Percentiles rank a stretch among this genome's conserved stretches.
These are phyloP conservation scores for Holothuria leucospilota DNA, from an alignment of 53 echinoderm and acorn worm species.

Conservation along the genomic window DNA sequence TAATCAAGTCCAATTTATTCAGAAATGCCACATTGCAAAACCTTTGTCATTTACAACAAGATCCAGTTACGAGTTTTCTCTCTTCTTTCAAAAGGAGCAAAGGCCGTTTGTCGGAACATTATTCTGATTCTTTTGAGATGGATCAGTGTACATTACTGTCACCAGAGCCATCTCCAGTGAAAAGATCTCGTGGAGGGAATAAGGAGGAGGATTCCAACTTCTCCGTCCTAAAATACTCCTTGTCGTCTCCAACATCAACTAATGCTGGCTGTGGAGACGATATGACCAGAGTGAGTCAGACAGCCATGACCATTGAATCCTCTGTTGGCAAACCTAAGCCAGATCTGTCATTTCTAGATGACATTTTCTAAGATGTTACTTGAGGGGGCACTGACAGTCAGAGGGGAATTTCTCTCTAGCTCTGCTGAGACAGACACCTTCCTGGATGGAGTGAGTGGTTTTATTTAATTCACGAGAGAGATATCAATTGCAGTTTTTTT, in stretches of 20 bases:
- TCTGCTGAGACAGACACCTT: no score
- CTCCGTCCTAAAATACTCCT: neutral
- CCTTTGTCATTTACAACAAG: no score
- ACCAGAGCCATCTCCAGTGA: neutral
- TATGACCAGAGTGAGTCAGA: neutral
- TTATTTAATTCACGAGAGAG: no score
- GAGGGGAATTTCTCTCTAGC: no score
- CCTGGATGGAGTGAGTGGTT: no score
- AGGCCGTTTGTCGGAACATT: no score
- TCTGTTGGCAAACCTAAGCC: neutral
- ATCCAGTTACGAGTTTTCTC: no score
- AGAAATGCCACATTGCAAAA: no score
- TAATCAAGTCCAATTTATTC: no score
- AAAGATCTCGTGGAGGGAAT: neutral
- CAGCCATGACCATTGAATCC: neutral
- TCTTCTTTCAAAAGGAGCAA: no score
- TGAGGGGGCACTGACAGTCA: no score
- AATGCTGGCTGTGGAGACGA: neutral
- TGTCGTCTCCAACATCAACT: neutral
- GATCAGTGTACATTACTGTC: constrained; percentile 25
- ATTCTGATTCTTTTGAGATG: constrained; percentile 12
- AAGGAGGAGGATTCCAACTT: neutral
- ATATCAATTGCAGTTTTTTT: no score
- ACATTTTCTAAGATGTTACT: constrained; percentile 21
- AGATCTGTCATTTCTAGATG: constrained; percentile 35